phyloP scores from a whole-genome alignment of 1,140 invertebrate species.

The Diorhabda sublineata region DNA sequence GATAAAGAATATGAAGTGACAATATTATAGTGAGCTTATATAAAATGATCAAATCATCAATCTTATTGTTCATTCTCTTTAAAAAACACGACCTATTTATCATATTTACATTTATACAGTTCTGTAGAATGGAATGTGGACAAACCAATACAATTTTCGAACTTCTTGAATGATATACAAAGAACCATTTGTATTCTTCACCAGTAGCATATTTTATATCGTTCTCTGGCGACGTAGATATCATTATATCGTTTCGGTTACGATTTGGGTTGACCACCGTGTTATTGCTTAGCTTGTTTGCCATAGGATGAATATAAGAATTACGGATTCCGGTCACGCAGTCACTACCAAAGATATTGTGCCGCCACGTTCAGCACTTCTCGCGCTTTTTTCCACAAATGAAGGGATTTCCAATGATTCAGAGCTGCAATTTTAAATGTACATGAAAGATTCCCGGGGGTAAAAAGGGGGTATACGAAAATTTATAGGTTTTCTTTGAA shows the following conservation, averaged over 20 bases:
- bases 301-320: not conserved
- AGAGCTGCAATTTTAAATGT: slow-evolving; percentile 2
- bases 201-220: slow-evolving; percentile 2
- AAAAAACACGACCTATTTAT: no score
- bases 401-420: slow-evolving; percentile 1
- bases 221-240: not conserved
- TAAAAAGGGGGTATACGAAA: not conserved
- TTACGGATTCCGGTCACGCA: not conserved
- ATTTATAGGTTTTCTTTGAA: slow-evolving; percentile 1
- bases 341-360: not conserved
- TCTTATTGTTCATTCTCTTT: no score
- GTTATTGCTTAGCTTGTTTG: not conserved
- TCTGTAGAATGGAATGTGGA: no score
- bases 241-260: not conserved
- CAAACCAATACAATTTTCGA: no score
- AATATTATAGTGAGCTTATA: no score
- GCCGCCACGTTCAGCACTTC: slow-evolving; percentile 1
- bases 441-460: slow-evolving; percentile 1
- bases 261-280: not conserved
- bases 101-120: no score
- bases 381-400: slow-evolving; percentile 1
- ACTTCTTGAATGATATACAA: not conserved
- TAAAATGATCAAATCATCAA: no score
- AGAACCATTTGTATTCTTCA: slow-evolving; percentile 2
- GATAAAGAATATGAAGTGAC: no score